Percentiles rank a stretch among this genome's conserved stretches.
These are phyloP conservation scores for Tragelaphus buxtoni DNA, from an alignment of 2,113 vertebrate genomes.

Conservation along the genomic window DNA sequence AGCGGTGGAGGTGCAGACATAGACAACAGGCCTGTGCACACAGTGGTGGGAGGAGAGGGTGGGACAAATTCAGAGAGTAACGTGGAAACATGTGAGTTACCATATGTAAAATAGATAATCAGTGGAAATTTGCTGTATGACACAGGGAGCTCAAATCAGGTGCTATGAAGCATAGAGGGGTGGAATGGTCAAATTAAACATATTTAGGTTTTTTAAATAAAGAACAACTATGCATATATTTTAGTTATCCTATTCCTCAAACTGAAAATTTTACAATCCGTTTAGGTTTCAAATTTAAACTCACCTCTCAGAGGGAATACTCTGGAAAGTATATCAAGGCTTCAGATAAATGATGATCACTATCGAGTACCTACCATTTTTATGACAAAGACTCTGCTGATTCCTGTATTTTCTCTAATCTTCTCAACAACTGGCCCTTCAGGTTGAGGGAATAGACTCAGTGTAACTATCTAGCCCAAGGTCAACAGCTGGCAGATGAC, in stretches of 20 bases:
- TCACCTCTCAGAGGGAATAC: background rate
- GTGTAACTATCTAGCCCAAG: background rate
- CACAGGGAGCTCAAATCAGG: background rate
- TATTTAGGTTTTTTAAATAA: background rate
- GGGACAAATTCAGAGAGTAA: background rate
- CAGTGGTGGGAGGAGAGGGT: background rate
- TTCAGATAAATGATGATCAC: background rate
- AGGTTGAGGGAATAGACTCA: background rate
- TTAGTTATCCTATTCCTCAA: background rate
- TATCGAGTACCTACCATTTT: background rate
- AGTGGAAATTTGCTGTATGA: background rate
- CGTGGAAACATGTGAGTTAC: background rate
- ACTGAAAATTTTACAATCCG: background rate
- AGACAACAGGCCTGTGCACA: background rate
- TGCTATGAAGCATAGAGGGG: background rate
- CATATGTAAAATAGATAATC: background rate
- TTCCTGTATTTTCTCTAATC: background rate
- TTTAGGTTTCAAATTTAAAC: background rate
- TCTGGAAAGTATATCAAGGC: background rate
- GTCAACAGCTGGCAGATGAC: background rate
- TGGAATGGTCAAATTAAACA: background rate
- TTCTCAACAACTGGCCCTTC: background rate
- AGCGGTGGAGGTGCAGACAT: background rate
- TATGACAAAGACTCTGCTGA: background rate
- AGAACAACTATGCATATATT: background rate